Base-by-base conservation (phyloP, 2,888 invertebrate species). In the Andrena trimmerana region DNA sequence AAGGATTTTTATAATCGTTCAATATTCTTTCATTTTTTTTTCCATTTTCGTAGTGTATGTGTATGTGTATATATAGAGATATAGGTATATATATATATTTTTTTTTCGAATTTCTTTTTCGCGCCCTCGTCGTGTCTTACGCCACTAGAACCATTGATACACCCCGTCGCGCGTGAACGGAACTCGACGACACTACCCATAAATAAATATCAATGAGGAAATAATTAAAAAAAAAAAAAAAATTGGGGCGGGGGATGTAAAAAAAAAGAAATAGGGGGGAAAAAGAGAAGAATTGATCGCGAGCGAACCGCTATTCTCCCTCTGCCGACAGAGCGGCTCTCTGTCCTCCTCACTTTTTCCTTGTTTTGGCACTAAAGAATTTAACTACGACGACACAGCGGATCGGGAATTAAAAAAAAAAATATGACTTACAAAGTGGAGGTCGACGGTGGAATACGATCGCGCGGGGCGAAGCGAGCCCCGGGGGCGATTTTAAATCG, bases 1-100 rank as follows among this genome's bases (percentile, higher is more conserved):
- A 95, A 96, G 96, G 91, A 92, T 92, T 91, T 90, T 73, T 74
- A 74, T 81, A 91, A 91, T 88, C 86, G 79, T 89, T 89, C 90
- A 78, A 78, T 59, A 80, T 82, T 75, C 69, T 71, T 78, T 57
- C 68, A 70, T 82, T 85, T 84, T 86, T 87, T 81, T 84, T 78
- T 84, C 66, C 72, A 76, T 76, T 79, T 88, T 81, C 52, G n/a
- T 79, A 60, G 24, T 71, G 59, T 66, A 33, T 63, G 20, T 74
- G 2, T 78, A 48, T 33, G 33, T 50, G 33, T 65, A 52, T 42
- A 60, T 62, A 31, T 67, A 57, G 4, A 52, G n/a, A 48, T 65
- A 50, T 57, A 72, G 52, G 36, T 63, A 31, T 57, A 65, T 52
- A 73, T 24, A 73, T 24, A 78, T 33, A 20, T 89, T 52, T 68